A percentile compares a stretch with the other conserved stretches of the same genome.
These are phyloP conservation scores for Acanthisitta chloris DNA, from an alignment of 2,113 vertebrate species.

Conservation along the genomic window DNA sequence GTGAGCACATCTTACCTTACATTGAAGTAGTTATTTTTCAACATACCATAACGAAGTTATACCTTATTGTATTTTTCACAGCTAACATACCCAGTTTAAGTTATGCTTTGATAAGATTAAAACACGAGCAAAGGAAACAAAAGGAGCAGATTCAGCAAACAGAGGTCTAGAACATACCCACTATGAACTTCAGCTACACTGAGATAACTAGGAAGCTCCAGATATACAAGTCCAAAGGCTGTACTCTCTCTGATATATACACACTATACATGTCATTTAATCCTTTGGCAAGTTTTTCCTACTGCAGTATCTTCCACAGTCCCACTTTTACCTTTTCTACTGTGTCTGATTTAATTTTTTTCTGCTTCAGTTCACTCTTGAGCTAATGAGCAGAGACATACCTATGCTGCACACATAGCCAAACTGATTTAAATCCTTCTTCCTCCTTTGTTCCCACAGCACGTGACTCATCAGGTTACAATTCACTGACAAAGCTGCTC, in stretches of 20 bases:
- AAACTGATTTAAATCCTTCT: neutral
- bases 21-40: neutral
- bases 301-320: neutral
- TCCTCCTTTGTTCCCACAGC: neutral
- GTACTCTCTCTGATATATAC: neutral
- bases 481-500: neutral
- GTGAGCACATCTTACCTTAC: neutral
- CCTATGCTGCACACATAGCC: neutral
- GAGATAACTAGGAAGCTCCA: neutral
- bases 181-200: neutral
- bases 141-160: neutral
- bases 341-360: neutral
- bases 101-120: neutral
- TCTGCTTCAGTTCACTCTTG: neutral
- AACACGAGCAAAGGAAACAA: neutral
- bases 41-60: neutral
- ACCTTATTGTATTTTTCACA: neutral
- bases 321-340: neutral
- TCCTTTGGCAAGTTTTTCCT: neutral
- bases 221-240: neutral
- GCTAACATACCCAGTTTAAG: neutral
- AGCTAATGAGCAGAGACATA: neutral
- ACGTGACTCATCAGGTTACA: rapidly evolving
- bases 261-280: neutral
- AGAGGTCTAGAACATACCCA: neutral